phyloP scores from a whole-genome alignment of 2,888 invertebrate genomes.

The Philonicus albiceps region DNA sequence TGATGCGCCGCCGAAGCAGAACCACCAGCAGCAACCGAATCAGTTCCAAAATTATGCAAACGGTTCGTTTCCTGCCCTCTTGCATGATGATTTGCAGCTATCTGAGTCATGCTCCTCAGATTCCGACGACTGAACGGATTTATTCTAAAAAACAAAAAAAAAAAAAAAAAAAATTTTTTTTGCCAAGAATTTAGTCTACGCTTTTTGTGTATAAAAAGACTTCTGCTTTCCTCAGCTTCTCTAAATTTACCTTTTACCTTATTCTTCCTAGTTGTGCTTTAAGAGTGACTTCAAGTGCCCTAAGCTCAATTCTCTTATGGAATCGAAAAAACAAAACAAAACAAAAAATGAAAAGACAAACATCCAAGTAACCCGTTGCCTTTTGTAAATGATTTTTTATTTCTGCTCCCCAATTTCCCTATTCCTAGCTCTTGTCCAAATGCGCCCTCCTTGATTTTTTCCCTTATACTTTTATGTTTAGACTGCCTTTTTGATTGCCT shows the following conservation, averaged over 20 bases:
- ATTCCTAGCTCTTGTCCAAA: neutral
- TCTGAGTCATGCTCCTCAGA: slow-evolving; percentile 88
- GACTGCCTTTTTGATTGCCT: slow-evolving; percentile 33
- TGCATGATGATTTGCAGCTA: slow-evolving; percentile 85
- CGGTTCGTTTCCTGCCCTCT: slow-evolving; percentile 68
- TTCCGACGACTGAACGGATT: slow-evolving; percentile 64
- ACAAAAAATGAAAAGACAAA: neutral
- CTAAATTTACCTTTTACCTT: neutral
- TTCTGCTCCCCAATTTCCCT: neutral
- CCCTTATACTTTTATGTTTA: neutral
- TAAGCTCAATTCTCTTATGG: neutral
- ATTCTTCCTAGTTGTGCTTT: slow-evolving; percentile 34
- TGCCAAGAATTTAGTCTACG: slow-evolving; percentile 29
- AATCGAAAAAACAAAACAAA: neutral
- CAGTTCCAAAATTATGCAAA: slow-evolving; percentile 54
- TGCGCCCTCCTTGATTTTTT: neutral
- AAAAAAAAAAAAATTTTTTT: slow-evolving; percentile 53
- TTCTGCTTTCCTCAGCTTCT: slow-evolving; percentile 11
- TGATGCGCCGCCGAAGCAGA: slow-evolving; percentile 38
- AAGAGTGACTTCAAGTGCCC: slow-evolving; percentile 13
- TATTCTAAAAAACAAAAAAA: neutral
- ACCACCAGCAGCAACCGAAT: slow-evolving; percentile 45
- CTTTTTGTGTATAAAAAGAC: slow-evolving; percentile 34
- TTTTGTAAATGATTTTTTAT: slow-evolving; percentile 23
- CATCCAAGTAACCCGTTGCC: neutral